These are phyloP conservation scores for Brachionus calyciflorus DNA, from an alignment of 1,140 invertebrate genomes.

Conservation along the genomic window DNA sequence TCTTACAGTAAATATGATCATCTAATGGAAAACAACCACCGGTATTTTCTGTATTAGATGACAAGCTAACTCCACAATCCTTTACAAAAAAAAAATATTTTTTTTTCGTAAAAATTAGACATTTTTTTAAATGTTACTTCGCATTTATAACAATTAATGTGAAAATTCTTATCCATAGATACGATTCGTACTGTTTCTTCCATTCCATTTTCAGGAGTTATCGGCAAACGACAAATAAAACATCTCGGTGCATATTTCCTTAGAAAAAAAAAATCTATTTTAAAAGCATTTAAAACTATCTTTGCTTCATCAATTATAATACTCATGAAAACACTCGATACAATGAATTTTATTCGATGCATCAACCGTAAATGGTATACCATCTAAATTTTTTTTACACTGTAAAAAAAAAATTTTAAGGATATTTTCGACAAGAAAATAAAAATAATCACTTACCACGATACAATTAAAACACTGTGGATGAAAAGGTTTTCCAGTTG, in stretches of 20 bases:
- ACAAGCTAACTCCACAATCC: constrained; percentile 86
- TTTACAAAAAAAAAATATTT: constrained; percentile 53
- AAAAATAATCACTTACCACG: constrained; percentile 74
- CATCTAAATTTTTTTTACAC: constrained; percentile 91
- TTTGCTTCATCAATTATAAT: constrained; percentile 49
- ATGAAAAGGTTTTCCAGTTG: constrained; percentile 97
- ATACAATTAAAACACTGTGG: constrained; percentile 89
- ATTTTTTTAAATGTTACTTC: too few relatives aligned
- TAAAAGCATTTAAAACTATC: not conserved
- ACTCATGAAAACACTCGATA: constrained; percentile 97
- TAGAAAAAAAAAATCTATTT: not conserved
- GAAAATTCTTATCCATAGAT: constrained; percentile 91
- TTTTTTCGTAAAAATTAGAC: too few relatives aligned
- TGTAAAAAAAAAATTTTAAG: constrained; percentile 96
- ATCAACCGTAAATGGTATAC: constrained; percentile 95
- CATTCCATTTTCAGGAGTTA: constrained; percentile 89
- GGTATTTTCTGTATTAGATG: constrained; percentile 83
- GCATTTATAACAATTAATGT: constrained; percentile 93
- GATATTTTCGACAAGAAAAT: constrained; percentile 93
- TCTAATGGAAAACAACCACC: constrained; percentile 93
- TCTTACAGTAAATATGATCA: constrained; percentile 92
- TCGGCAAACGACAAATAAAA: constrained; percentile 87
- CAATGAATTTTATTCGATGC: constrained; percentile 96
- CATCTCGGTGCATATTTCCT: constrained; percentile 98
- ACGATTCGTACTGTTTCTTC: constrained; percentile 95